Base-by-base conservation (phyloP, 2,797 vertebrate species). In the Acrossocheilus wenchowensis region DNA sequence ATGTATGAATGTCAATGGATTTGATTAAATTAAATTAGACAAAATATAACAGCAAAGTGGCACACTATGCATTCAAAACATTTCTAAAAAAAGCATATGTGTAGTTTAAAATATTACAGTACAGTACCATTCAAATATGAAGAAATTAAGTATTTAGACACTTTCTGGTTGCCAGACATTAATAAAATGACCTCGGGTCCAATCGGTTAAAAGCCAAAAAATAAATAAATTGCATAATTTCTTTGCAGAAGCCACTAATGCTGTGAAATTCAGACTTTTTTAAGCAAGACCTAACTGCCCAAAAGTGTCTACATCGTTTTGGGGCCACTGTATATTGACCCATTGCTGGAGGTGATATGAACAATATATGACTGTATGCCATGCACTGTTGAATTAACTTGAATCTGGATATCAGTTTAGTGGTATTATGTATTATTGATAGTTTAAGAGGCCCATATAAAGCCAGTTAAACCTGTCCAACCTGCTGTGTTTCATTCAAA, bases 401-500 rank as follows among this genome's bases (percentile, higher is more conserved):
- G 36, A 78, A 64, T 64, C 14, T 64, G 3, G 48, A 39, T 39
- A 23, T 71, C 6, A 36, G 64, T 52, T 52, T 54, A 39, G 64
- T 8, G 30, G 11, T 45, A 5, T 14, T 34, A 48, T 36, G 11
- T 45, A 5, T 14, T 34, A 48, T 36, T 64, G 7, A 14, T 50
- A 30, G 41, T 45, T 71, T 45, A 17, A 41, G 30, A 86, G 71
- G 72, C 26, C 78, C 43, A 79, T 81, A 66, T 77, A 36, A 78
- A 68, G 60, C 80, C 83, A 26, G 64, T 52, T 54, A 17, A 82
- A 82, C 62, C 39, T 89, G 52, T 77, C 9, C 82, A 84, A 84
- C 87, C 81, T 91, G 66, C 90, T 92, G 87, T 93, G 82, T 81
- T 88, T 78, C 91, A 74, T 93, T 90, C 91, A 85, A 91, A 89